Conservation (phyloP, 2,113 vertebrate species). For the Sylvilagus bachmani region DNA sequence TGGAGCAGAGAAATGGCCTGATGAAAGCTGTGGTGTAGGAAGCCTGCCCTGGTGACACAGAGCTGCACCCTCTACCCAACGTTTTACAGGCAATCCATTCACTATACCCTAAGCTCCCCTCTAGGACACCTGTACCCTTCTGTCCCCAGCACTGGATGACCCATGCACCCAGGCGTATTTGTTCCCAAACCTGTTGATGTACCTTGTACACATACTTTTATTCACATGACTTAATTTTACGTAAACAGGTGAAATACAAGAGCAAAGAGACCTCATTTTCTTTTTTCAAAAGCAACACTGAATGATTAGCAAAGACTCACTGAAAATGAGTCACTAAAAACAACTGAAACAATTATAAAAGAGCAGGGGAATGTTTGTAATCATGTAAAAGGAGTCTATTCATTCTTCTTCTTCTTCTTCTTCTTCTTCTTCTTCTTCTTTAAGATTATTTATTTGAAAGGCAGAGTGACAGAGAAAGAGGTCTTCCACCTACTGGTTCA, state of each 20-base stretch:
- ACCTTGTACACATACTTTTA: neutral
- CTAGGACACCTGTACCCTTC: too few species aligned
- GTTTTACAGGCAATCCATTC: neutral
- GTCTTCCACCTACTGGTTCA: too few species aligned
- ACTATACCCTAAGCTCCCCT: neutral
- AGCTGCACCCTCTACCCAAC: neutral
- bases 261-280: neutral
- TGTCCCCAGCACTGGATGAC: neutral
- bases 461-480: too few species aligned
- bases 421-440: neutral
- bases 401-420: too few species aligned
- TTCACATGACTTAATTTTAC: constrained; percentile 8
- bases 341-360: neutral
- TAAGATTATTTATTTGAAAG: too few species aligned
- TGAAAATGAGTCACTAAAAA: neutral
- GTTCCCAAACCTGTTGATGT: constrained; percentile 22
- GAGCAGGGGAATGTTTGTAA: neutral
- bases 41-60: neutral
- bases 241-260: neutral
- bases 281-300: neutral
- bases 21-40: neutral
- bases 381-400: neutral
- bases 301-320: constrained; percentile 22
- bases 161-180: neutral
- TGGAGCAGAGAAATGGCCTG: neutral